These are phyloP conservation scores for Odobenus rosmarus DNA, from an alignment of 2,113 vertebrate genomes.

Conservation along the genomic window DNA sequence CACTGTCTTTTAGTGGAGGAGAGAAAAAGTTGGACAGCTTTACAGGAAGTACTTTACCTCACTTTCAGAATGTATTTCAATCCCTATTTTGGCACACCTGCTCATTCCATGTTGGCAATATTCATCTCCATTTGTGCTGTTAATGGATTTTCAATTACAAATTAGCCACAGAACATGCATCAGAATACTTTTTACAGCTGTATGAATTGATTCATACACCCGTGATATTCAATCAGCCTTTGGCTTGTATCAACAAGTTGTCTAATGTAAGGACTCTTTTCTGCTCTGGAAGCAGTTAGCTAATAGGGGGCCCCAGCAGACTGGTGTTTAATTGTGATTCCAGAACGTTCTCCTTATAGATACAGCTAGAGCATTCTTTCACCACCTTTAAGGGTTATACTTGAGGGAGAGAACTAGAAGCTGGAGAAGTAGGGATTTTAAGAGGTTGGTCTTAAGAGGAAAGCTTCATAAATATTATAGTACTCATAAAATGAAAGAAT, in stretches of 20 bases:
- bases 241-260: constrained; percentile 58
- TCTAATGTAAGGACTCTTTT: not conserved
- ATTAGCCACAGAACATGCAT: constrained; percentile 67
- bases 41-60: constrained; percentile 29
- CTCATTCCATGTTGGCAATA: constrained; percentile 53
- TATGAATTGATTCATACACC: constrained; percentile 45
- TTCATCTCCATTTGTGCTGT: constrained; percentile 52
- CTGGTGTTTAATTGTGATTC: not conserved
- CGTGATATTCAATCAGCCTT: constrained; percentile 28
- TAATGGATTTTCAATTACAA: constrained; percentile 76
- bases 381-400: not conserved
- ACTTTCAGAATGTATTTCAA: constrained; percentile 55
- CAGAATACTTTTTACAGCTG: constrained; percentile 56
- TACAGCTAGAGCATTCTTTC: not conserved
- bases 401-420: constrained; percentile 17
- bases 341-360: not conserved
- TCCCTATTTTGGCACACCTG: constrained; percentile 67
- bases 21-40: constrained; percentile 30
- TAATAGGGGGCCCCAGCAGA: not conserved
- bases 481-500: constrained; percentile 47
- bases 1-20: constrained; percentile 34
- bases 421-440: not conserved
- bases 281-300: not conserved
- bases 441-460: not conserved
- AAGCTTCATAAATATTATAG: constrained; percentile 47